phyloP scores from a whole-genome alignment of 1,140 invertebrate species.

The Vanessa atalanta region DNA sequence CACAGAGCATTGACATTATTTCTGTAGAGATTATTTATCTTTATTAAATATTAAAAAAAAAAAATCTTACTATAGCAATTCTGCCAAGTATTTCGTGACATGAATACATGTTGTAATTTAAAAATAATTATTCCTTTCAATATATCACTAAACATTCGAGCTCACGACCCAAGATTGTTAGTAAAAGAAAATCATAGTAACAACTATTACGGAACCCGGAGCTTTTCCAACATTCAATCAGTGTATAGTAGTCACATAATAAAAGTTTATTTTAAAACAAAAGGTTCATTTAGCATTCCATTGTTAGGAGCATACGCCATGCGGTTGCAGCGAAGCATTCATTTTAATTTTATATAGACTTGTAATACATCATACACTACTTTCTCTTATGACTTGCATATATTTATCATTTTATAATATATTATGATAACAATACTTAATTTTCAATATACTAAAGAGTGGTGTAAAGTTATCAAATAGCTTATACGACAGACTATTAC shows the following conservation, averaged over 20 bases:
- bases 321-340: constrained; percentile 8
- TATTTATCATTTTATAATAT: too few species aligned
- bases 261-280: constrained; percentile 26
- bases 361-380: constrained; percentile 7
- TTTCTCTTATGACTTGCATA: background rate
- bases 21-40: too few species aligned
- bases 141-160: background rate
- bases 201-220: background rate
- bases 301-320: constrained; percentile 30
- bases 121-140: background rate
- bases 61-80: too few species aligned
- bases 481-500: too few species aligned
- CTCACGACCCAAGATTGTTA: background rate
- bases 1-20: too few species aligned
- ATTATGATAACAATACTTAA: too few species aligned
- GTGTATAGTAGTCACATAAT: constrained; percentile 9
- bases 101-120: too few species aligned
- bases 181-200: constrained; percentile 13
- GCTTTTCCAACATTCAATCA: constrained; percentile 20
- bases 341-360: constrained; percentile 8
- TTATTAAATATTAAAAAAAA: too few species aligned
- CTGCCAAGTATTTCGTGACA: too few species aligned
- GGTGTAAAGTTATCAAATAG: too few species aligned
- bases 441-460: too few species aligned
- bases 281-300: constrained; percentile 39